Evolutionary conservation across 2,797 vertebrate species (phyloP).

Genomic region (Siniperca obscura): DNA sequence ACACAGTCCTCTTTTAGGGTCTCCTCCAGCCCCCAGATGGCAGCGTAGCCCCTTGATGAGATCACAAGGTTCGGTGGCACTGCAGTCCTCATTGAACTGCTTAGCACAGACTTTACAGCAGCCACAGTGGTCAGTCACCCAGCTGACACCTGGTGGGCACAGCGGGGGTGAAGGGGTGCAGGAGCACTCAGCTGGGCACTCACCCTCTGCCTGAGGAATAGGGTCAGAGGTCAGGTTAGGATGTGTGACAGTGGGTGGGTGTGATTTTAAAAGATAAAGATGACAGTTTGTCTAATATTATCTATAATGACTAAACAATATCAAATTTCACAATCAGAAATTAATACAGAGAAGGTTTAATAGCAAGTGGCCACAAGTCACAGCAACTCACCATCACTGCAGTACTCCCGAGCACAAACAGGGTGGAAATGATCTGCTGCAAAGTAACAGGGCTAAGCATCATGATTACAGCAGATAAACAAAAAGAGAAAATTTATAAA

Average conservation of each 20-base stretch:
- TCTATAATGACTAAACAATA: background rate
- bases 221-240: slow-evolving; percentile 42
- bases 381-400: slow-evolving; percentile 70
- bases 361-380: background rate
- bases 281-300: background rate
- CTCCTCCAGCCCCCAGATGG: slow-evolving; percentile 81
- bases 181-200: slow-evolving; percentile 76
- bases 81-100: slow-evolving; percentile 86
- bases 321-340: slow-evolving; percentile 1
- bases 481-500: background rate
- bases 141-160: slow-evolving; percentile 81
- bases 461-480: slow-evolving; percentile 20
- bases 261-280: slow-evolving; percentile 1
- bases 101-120: slow-evolving; percentile 85
- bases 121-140: slow-evolving; percentile 80
- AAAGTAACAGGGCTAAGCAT: slow-evolving; percentile 60
- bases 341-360: slow-evolving; percentile 1
- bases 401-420: slow-evolving; percentile 60
- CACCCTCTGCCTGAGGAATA: slow-evolving; percentile 61
- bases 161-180: slow-evolving; percentile 65
- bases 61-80: slow-evolving; percentile 80
- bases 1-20: slow-evolving; percentile 81
- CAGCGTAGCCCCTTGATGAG: slow-evolving; percentile 87
- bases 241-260: background rate
- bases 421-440: slow-evolving; percentile 49